A percentile compares a stretch with the other conserved stretches of the same genome.
These are phyloP conservation scores for Acrocyrtus sp. DNA, from an alignment of 2,888 invertebrate species.

Conservation along the genomic window DNA sequence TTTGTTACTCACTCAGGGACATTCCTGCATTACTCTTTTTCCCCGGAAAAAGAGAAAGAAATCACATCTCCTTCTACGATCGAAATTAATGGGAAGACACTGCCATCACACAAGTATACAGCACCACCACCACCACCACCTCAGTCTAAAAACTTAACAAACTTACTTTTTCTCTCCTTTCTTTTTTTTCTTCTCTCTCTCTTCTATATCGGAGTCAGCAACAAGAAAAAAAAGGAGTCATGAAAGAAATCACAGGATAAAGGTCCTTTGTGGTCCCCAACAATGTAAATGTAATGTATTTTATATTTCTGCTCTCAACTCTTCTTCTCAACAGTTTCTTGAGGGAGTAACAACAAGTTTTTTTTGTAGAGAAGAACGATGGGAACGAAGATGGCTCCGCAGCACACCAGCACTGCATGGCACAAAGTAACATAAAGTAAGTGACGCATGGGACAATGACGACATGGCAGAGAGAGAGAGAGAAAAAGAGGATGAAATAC, in stretches of 20 bases:
- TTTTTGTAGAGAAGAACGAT: too few relatives aligned
- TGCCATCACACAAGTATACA: too few relatives aligned
- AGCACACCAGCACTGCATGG: too few relatives aligned
- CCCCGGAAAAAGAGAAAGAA: slow-evolving; percentile 23
- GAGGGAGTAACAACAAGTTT: slow-evolving; percentile 36
- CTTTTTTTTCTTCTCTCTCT: too few relatives aligned
- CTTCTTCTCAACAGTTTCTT: too few relatives aligned
- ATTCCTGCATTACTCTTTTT: too few relatives aligned
- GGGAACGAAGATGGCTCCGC: too few relatives aligned
- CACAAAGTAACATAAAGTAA: slow-evolving; percentile 61
- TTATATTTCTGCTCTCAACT: slow-evolving; percentile 16
- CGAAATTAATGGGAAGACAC: slow-evolving; percentile 43
- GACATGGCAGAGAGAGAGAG: slow-evolving; percentile 25
- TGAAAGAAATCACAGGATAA: slow-evolving; percentile 42
- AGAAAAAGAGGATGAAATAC: slow-evolving; percentile 40
- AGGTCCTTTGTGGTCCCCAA: slow-evolving; percentile 38
- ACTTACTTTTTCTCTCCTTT: too few relatives aligned
- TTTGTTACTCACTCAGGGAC: slow-evolving; percentile 43
- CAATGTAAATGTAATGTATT: slow-evolving; percentile 21
- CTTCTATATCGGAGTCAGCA: too few relatives aligned
- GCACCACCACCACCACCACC: too few relatives aligned
- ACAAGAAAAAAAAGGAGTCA: too few relatives aligned
- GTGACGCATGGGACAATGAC: slow-evolving; percentile 54
- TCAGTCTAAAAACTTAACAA: too few relatives aligned
- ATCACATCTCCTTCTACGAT: slow-evolving; percentile 41